These are phyloP conservation scores for Platichthys stellatus DNA, from an alignment of 2,113 vertebrate genomes.

Conservation along the genomic window DNA sequence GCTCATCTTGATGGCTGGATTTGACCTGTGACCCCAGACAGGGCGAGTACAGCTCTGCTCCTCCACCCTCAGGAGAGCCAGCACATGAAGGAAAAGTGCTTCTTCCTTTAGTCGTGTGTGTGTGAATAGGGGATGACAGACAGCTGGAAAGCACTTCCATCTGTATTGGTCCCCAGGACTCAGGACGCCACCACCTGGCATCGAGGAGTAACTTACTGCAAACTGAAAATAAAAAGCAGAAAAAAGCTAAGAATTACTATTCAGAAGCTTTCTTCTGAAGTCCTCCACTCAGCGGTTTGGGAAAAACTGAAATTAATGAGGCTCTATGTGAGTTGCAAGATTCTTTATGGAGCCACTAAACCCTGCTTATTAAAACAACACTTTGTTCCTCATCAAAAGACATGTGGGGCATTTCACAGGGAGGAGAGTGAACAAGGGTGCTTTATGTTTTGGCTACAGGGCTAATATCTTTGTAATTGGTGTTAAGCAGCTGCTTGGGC, in stretches of 20 bases:
- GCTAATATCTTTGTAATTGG: slow-evolving; percentile 51
- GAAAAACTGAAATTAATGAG: slow-evolving; percentile 30
- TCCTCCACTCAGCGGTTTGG: background rate
- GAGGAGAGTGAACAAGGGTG: slow-evolving; percentile 8
- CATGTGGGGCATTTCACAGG: slow-evolving; percentile 27
- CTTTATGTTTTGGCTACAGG: slow-evolving; percentile 49
- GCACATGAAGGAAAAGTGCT: background rate
- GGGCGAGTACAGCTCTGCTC: too few relatives aligned
- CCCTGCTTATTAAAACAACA: slow-evolving; percentile 35
- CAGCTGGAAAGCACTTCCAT: slow-evolving; percentile 32
- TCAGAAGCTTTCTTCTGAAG: slow-evolving; percentile 12
- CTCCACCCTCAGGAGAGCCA: background rate
- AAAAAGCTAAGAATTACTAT: background rate
- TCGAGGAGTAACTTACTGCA: background rate
- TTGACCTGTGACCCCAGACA: background rate
- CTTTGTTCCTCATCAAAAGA: slow-evolving; percentile 29
- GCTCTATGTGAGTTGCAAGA: slow-evolving; percentile 18
- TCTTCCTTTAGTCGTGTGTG: slow-evolving; percentile 21
- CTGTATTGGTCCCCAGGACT: slow-evolving; percentile 13
- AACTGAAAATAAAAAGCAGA: slow-evolving; percentile 12
- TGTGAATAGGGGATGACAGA: slow-evolving; percentile 39
- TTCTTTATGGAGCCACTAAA: slow-evolving; percentile 25
- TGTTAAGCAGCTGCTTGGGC: slow-evolving; percentile 47
- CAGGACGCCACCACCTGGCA: slow-evolving; percentile 13
- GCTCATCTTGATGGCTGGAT: slow-evolving; percentile 11